Conservation (phyloP, 2,113 vertebrate genomes). For the Setophaga coronata region DNA sequence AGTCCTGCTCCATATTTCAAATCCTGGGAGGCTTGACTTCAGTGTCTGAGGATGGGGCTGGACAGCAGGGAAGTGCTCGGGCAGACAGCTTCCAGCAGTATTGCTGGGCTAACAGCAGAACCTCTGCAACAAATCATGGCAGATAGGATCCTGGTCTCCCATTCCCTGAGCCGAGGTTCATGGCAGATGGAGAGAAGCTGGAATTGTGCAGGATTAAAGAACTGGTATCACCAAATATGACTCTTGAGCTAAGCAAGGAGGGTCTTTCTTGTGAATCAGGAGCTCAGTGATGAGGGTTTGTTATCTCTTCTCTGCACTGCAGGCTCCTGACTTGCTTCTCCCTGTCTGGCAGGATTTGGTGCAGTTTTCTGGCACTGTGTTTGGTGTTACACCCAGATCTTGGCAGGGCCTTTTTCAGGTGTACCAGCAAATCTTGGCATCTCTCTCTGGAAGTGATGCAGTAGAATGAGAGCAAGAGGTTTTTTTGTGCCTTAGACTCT, state of each 20-base stretch:
- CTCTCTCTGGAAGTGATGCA: background rate
- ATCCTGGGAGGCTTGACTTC: background rate
- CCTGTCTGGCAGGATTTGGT: background rate
- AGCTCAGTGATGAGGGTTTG: rapidly evolving
- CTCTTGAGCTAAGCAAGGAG: background rate
- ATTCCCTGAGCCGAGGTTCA: background rate
- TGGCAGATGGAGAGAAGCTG: background rate
- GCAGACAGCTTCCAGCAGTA: background rate
- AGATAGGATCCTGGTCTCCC: background rate
- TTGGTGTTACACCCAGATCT: background rate
- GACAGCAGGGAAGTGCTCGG: background rate
- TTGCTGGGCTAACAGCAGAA: background rate
- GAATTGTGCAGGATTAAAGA: background rate
- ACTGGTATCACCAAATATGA: background rate
- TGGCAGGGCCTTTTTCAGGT: background rate
- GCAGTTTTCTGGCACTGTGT: background rate
- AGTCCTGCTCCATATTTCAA: background rate
- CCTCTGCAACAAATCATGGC: background rate
- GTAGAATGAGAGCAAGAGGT: background rate
- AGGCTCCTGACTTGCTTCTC: background rate
- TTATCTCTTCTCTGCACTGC: background rate
- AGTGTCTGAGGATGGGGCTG: background rate
- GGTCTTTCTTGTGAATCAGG: background rate
- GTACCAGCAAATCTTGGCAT: background rate
- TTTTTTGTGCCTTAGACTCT: background rate